Conservation (phyloP, 2,113 vertebrate species). For the Chaetura pelagica region DNA sequence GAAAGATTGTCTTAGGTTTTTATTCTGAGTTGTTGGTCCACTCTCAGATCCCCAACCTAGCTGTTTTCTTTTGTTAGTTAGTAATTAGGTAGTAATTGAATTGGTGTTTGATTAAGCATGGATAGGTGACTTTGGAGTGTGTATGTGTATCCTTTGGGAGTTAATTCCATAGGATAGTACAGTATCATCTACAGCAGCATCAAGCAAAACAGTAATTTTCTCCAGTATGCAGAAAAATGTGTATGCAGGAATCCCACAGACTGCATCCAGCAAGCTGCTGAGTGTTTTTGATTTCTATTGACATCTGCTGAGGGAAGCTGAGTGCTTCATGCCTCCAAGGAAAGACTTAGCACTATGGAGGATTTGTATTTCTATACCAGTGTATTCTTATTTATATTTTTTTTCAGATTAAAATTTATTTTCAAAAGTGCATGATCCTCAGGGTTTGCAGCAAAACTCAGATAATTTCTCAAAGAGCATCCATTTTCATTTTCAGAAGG, state of each 20-base stretch:
- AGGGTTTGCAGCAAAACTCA: conserved; percentile 18
- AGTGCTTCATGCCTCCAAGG: not conserved
- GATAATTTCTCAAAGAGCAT: conserved; percentile 48
- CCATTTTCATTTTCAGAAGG: conserved; percentile 49
- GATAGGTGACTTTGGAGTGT: not conserved
- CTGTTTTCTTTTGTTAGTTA: not conserved
- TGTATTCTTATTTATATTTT: not conserved
- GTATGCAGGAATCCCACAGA: not conserved
- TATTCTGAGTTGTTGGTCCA: not conserved
- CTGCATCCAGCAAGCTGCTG: not conserved
- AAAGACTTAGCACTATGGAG: not conserved
- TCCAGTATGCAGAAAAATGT: not conserved
- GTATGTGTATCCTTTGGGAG: too few species aligned
- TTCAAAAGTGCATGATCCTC: not conserved
- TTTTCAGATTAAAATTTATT: conserved; percentile 27
- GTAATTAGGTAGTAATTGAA: not conserved
- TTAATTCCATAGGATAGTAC: not conserved
- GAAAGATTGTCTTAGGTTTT: not conserved
- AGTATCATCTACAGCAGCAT: not conserved
- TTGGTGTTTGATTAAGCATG: not conserved
- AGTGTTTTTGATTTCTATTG: not conserved
- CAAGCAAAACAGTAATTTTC: not conserved
- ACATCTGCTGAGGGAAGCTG: not conserved
- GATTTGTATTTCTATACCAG: not conserved
- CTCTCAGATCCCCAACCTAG: not conserved